A percentile compares a stretch with the other conserved stretches of the same genome.
Evolutionary conservation across 2,113 vertebrate genomes (phyloP).

Genomic region (Mormyrus iriodes): DNA sequence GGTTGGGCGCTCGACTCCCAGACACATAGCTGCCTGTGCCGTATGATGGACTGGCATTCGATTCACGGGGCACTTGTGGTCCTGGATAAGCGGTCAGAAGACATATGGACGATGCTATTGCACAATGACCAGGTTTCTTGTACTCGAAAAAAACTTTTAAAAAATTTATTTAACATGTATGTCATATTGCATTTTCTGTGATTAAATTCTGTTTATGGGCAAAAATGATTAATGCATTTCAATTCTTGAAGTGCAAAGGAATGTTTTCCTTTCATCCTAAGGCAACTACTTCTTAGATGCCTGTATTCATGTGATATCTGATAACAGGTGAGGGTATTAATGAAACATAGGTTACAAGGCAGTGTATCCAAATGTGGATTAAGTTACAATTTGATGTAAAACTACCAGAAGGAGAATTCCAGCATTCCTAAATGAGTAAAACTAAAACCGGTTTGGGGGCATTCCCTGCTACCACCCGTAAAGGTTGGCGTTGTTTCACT

Average conservation of each 20-base stretch:
- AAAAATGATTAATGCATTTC: background rate
- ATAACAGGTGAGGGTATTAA: background rate
- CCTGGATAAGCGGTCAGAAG: background rate
- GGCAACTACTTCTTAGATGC: background rate
- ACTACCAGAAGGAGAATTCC: background rate
- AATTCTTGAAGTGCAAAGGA: background rate
- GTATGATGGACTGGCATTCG: background rate
- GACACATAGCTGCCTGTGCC: background rate
- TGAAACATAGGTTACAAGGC: background rate
- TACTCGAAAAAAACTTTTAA: background rate
- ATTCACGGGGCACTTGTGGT: background rate
- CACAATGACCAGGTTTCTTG: background rate
- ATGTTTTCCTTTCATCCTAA: background rate
- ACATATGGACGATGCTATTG: background rate
- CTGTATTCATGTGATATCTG: background rate
- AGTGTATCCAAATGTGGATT: background rate
- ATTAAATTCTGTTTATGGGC: background rate
- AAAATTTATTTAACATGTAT: background rate
- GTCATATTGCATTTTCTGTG: background rate
- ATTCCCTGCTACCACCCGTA: background rate
- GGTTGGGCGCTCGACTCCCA: background rate
- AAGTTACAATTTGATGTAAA: background rate
- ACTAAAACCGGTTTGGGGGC: background rate
- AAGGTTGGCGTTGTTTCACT: background rate
- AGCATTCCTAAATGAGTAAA: background rate